Evolutionary conservation across 2,888 invertebrate species (phyloP), one percentile per base, ranked within the genome.

Genomic region (Aphidius colemani): DNA sequence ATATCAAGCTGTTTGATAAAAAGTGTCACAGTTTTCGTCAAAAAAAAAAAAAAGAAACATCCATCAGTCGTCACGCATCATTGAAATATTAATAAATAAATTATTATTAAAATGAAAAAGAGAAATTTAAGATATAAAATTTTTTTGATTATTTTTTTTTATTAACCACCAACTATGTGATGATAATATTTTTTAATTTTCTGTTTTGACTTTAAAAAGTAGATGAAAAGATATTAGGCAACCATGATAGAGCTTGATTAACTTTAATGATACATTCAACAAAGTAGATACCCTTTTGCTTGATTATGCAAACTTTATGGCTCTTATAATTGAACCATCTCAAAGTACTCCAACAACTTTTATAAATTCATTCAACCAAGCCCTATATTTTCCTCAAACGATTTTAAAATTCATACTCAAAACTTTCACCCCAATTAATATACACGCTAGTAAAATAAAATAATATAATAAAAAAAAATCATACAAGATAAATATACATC

Each of bases 291-390:
- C 44, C 7, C 18, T 30, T 55, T 41, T 10, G 50, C 69, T 71
- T 70, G 70, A 76, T 75, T 76, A 76, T 74, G 72, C 73, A 73
- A 70, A 70, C 56, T 74, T 74, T 69, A 71, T 61, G 64, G 57
- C 59, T 66, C 51, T 61, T 64, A 59, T 67, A 67, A 63, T 59
- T 65, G 56, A 65, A 68, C 66, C 59, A 56, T 50, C 46, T 57
- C 46, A 39, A 30, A 57, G 46, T 46, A 30, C 45, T 57, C 40
- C 39, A 7, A 45, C 57, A 53, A 53, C 40, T 41, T 53, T 41
- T 43, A 53, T 11, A 40, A 53, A 53, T 30, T 10, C 13, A 7
- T 13, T 18, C 51, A 51, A 13, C 51, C 11, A 51, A 51, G 13
- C 7, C 51, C 8, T 53, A 39, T 30, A 53, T 41, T 55, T 55